Evolutionary conservation across 1,140 invertebrate species (phyloP).

Genomic region (Caenorhabditis inopinata): DNA sequence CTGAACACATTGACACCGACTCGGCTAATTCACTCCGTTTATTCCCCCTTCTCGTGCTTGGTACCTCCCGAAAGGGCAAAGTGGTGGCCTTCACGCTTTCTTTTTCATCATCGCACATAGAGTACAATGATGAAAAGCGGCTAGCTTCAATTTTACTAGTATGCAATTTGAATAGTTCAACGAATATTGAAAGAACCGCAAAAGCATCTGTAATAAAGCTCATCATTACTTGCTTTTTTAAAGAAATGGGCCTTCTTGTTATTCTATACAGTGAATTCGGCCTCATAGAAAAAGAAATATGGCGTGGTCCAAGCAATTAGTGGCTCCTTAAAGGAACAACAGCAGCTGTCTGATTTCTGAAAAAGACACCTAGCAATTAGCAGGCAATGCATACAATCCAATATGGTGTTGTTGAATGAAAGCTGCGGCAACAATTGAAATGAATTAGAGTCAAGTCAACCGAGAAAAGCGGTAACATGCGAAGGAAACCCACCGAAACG

Average conservation of each 20-base stretch:
- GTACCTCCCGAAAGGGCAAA: too few species aligned
- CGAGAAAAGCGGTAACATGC: not conserved
- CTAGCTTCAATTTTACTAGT: too few species aligned
- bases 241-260: too few species aligned
- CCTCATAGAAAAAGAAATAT: too few species aligned
- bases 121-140: too few species aligned
- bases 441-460: not conserved
- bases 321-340: not conserved
- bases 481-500: slow-evolving; percentile 8
- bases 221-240: too few species aligned
- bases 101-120: too few species aligned
- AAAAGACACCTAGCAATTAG: not conserved
- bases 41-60: too few species aligned
- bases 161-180: too few species aligned
- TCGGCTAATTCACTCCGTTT: slow-evolving; percentile 16
- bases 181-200: too few species aligned
- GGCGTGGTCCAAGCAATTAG: not conserved
- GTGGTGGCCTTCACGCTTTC: too few species aligned
- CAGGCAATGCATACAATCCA: not conserved
- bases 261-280: not conserved
- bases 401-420: not conserved
- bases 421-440: not conserved
- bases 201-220: too few species aligned
- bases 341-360: not conserved
- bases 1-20: slow-evolving; percentile 1